Conservation (phyloP, 2,113 vertebrate genomes). For the rat (Rattus norvegicus) region GRCr8 NC_086024.1:78363501-78364000, state of each 20-base stretch:
- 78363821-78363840: not conserved
- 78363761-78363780: not conserved
- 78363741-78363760: not conserved
- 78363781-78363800: not conserved
- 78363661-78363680: not conserved
- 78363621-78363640: not conserved
- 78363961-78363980: not conserved
- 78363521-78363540: not conserved
- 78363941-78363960: not conserved
- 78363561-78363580: not conserved
- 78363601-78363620: not conserved
- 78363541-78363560: not conserved
- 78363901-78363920: not conserved
- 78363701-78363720: not conserved
- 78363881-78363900: not conserved
- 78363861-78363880: not conserved
- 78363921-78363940: not conserved
- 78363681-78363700: not conserved
- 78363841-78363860: not conserved
- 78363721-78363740: not conserved
- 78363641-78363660: not conserved
- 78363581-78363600: not conserved
- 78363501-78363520: not conserved
- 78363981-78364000: conserved; percentile 10
- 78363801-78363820: not conserved